Evolutionary conservation across 1,140 invertebrate species (phyloP), one percentile per base, ranked within the genome.

Genomic region (Fopius arisanus): DNA sequence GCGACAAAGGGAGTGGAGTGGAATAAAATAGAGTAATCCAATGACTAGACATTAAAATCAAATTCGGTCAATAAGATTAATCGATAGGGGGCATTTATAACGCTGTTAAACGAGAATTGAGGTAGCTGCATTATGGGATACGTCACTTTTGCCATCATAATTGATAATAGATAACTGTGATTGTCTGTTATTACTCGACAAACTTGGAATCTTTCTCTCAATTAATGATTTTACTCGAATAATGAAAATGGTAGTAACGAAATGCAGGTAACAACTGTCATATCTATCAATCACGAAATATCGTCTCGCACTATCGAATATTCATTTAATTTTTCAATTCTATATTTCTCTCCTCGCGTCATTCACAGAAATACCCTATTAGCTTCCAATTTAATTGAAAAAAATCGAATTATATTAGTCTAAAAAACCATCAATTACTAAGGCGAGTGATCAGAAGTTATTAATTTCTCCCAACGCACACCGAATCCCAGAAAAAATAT

Each of bases 11-110:
- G 37, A 51, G 19, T 31, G 31, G 48, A 41, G 59, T 29, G 66
- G 54, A 62, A 62, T 12, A 62, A 21, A 68, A 23, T 51, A 23
- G 48, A 41, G 62, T 16, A 59, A 26, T 59, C 54, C 21, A 59
- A 23, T 59, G 26, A n/a, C n/a, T 37, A 72, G 48, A 62, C 70
- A 75, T 75, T 75, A 75, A 75, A 68, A 72, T 75, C 54, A 54
- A 28, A 70, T 72, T 71, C 19, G 37, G 69, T 14, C 74, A 77
- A 72, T 66, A 72, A 67, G 74, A 81, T 81, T 78, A 79, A 81
- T 81, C 79, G 79, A 77, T 79, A 71, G 65, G 70, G 77, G 78
- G 77, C 78, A 72, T 79, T 81, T 79, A 81, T 81, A 77, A 74
- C 73, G 69, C 62, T 67, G 71, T 76, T 74, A 74, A 73, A 70